Percentiles rank a stretch among this genome's conserved stretches.
Evolutionary conservation across 2,888 invertebrate species (phyloP).

Genomic region (Lasioglossum oenotherae): DNA sequence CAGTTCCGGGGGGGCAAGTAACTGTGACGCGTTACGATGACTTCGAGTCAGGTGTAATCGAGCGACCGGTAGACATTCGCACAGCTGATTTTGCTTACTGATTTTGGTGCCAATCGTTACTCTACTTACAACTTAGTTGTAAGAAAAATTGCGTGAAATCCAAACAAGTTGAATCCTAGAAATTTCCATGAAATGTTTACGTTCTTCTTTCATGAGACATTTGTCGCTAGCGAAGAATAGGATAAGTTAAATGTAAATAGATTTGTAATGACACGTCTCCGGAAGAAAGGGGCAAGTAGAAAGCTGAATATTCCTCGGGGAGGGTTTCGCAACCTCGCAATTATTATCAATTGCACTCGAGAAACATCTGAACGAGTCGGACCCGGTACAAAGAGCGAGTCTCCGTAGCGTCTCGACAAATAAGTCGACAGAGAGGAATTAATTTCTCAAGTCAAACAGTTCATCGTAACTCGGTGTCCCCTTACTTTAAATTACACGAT

Average conservation of each 20-base stretch:
- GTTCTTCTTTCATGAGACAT: neutral
- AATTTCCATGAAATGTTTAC: neutral
- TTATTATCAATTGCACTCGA: conserved; percentile 15
- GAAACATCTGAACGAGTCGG: conserved; percentile 7
- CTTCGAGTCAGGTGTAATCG: conserved; percentile 19
- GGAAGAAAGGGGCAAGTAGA: neutral
- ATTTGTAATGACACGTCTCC: neutral
- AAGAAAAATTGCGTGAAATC: neutral
- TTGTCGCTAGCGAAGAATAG: neutral
- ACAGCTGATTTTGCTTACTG: neutral
- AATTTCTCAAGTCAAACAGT: conserved; percentile 11
- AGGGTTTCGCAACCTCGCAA: neutral
- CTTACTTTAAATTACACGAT: conserved; percentile 4
- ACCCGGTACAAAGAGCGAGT: neutral
- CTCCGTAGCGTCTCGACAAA: conserved; percentile 1
- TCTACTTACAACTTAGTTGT: neutral
- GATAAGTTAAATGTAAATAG: neutral
- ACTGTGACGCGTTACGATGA: conserved; percentile 37
- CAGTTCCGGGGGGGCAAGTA: conserved; percentile 33
- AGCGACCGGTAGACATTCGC: neutral
- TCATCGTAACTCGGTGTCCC: conserved; percentile 2
- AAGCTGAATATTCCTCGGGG: neutral
- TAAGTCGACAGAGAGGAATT: conserved; percentile 10
- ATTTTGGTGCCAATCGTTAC: neutral
- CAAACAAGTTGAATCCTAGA: neutral